These are phyloP conservation scores for Microcebus murinus DNA, from an alignment of 2,113 vertebrate genomes.

Conservation along the genomic window DNA sequence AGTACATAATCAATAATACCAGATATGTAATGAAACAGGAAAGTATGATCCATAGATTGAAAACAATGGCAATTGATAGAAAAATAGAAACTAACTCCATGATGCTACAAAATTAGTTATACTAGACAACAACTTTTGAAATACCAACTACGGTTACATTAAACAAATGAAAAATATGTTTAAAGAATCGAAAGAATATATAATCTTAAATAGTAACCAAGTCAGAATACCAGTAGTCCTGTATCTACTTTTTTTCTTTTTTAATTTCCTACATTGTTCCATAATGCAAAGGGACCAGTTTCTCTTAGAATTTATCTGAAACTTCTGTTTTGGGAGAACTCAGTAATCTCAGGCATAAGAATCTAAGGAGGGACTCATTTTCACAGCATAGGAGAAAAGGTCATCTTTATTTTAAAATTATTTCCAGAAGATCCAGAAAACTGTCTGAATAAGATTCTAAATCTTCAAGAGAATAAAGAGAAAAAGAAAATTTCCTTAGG, in stretches of 20 bases:
- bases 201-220: background rate
- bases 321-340: constrained; percentile 21
- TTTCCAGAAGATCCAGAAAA: background rate
- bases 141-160: background rate
- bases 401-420: background rate
- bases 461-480: background rate
- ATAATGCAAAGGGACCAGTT: background rate
- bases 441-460: background rate
- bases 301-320: background rate
- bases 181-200: background rate
- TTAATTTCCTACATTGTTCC: background rate
- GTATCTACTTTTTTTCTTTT: background rate
- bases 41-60: background rate
- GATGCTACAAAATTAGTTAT: background rate
- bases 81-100: background rate
- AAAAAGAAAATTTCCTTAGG: background rate
- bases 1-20: background rate
- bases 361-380: background rate
- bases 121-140: background rate
- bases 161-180: background rate
- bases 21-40: background rate
- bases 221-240: background rate
- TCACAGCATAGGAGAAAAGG: background rate
- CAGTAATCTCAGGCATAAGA: background rate
- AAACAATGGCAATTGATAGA: background rate